Evolutionary conservation across 2,888 invertebrate genomes (phyloP).

Genomic region (Thelaira solivaga): DNA sequence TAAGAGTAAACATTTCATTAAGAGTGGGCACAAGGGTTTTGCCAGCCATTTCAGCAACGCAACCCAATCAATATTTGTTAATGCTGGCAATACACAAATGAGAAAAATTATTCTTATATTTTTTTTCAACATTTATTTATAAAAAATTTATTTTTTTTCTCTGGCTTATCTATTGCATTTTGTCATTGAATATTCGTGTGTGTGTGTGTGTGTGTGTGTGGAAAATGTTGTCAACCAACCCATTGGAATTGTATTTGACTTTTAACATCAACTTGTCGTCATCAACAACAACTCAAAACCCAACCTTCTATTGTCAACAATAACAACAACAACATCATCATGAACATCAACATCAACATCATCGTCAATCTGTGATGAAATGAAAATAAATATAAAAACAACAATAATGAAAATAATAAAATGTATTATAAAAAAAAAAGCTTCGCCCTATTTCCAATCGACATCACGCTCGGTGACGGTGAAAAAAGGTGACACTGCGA

Average conservation of each 20-base stretch:
- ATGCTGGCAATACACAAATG: conserved; percentile 5
- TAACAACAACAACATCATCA: conserved; percentile 8
- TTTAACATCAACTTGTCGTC: conserved; percentile 37
- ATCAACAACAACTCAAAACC: background rate
- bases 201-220: too few relatives aligned
- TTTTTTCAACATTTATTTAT: conserved; percentile 25
- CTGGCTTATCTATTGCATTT: background rate
- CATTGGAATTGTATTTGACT: conserved; percentile 43
- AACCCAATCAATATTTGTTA: conserved; percentile 25
- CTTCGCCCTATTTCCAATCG: conserved; percentile 85
- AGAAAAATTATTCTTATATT: conserved; percentile 13
- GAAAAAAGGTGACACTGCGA: conserved; percentile 85
- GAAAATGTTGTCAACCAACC: conserved; percentile 21
- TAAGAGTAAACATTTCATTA: background rate
- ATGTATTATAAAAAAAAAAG: conserved; percentile 77
- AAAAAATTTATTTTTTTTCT: background rate
- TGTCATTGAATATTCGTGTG: conserved; percentile 12
- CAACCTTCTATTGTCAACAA: conserved; percentile 4
- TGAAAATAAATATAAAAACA: too few relatives aligned
- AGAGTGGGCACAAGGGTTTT: background rate
- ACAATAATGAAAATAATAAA: conserved; percentile 1
- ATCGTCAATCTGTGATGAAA: too few relatives aligned
- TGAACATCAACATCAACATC: background rate
- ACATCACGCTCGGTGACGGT: conserved; percentile 84
- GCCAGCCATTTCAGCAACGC: background rate